Evolutionary conservation across 2,888 invertebrate species (phyloP).

Genomic region (Pardosa pseudoannulata): DNA sequence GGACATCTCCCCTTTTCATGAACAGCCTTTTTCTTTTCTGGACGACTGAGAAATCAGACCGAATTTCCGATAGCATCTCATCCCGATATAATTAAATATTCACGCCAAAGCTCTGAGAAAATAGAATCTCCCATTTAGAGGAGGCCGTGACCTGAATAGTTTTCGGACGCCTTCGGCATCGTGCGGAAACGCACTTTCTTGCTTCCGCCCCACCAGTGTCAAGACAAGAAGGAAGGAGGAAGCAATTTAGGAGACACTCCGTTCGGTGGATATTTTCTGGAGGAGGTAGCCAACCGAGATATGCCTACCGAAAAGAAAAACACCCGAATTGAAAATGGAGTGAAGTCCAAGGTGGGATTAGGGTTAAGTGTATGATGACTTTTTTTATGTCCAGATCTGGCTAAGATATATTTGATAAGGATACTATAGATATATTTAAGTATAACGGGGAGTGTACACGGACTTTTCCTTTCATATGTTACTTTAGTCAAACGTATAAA

Average conservation of each 20-base stretch:
- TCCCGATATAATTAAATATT: neutral
- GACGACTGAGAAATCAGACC: neutral
- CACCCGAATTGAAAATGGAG: neutral
- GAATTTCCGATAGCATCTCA: neutral
- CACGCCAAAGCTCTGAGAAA: neutral
- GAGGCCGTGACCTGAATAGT: slow-evolving; percentile 47
- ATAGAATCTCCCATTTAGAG: slow-evolving; percentile 4
- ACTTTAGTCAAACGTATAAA: too few species aligned
- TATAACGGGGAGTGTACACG: too few species aligned
- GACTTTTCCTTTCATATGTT: too few species aligned
- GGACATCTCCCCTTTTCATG: too few species aligned
- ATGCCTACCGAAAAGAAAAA: neutral
- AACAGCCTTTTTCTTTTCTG: too few species aligned
- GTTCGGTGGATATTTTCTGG: neutral
- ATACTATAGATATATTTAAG: too few species aligned
- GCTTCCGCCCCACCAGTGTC: slow-evolving; percentile 55
- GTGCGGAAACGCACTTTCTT: neutral
- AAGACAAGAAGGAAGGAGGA: slow-evolving; percentile 59
- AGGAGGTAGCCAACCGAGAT: neutral
- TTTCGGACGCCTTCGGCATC: neutral
- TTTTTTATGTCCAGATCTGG: too few species aligned
- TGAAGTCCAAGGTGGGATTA: slow-evolving; percentile 12
- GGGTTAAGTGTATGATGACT: too few species aligned
- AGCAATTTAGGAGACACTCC: slow-evolving; percentile 7
- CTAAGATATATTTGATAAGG: too few species aligned